Percentiles rank a stretch among this genome's conserved stretches.
phyloP scores from a whole-genome alignment of 2,888 invertebrate species.

The Meteorus cinctellus region DNA sequence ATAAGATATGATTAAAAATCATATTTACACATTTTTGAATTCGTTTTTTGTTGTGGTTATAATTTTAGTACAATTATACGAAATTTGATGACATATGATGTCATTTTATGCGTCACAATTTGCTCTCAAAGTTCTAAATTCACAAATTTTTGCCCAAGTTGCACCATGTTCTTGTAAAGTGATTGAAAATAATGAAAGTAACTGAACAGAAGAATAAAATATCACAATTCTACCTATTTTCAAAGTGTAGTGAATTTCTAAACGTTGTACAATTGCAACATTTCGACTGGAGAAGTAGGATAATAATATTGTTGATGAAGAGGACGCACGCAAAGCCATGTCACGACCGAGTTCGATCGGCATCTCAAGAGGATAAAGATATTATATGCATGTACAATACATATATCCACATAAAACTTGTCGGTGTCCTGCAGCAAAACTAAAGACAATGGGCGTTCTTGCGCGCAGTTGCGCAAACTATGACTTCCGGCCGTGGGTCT shows the following conservation, averaged over 20 bases:
- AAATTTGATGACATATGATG: too few species aligned
- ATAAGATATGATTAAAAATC: neutral
- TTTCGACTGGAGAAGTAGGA: constrained; percentile 11
- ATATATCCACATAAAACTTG: constrained; percentile 4
- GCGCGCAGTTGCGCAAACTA: constrained; percentile 64
- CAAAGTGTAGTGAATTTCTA: constrained; percentile 5
- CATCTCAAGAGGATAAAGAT: constrained; percentile 20
- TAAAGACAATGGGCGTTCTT: constrained; percentile 66
- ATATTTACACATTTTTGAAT: too few species aligned
- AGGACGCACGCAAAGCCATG: constrained; percentile 39
- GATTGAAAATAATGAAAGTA: neutral
- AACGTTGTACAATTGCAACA: constrained; percentile 8
- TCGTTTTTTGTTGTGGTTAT: too few species aligned
- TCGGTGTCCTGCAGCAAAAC: constrained; percentile 49
- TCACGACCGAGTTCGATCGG: constrained; percentile 41
- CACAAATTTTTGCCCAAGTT: neutral
- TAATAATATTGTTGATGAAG: constrained; percentile 19
- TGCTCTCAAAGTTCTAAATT: neutral
- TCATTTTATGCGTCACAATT: neutral
- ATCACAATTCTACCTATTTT: neutral
- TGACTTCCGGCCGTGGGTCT: constrained; percentile 63
- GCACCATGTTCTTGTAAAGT: neutral
- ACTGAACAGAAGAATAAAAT: neutral
- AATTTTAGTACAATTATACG: too few species aligned
- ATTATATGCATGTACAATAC: neutral